These are phyloP conservation scores for Butorides virescens DNA, from an alignment of 2,113 vertebrate species.

Conservation along the genomic window DNA sequence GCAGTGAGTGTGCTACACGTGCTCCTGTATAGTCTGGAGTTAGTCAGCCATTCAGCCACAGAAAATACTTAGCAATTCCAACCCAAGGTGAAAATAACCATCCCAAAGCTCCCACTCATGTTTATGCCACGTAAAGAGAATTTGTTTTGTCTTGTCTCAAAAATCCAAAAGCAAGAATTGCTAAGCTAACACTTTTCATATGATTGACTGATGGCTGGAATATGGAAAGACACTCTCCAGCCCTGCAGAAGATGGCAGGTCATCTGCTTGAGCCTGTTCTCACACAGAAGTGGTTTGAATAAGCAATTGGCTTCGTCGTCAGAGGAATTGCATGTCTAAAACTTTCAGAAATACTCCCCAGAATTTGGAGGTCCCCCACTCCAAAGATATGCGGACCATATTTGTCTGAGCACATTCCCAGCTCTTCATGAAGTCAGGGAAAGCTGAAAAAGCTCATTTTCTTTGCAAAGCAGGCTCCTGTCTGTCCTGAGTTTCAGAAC, in stretches of 20 bases:
- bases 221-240: background rate
- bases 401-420: background rate
- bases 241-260: background rate
- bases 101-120: background rate
- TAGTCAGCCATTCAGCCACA: background rate
- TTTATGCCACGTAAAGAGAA: background rate
- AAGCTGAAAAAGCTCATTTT: background rate
- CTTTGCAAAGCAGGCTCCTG: background rate
- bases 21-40: background rate
- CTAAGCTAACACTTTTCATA: background rate
- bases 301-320: background rate
- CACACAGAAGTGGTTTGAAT: background rate
- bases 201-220: background rate
- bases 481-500: background rate
- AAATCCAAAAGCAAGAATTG: background rate
- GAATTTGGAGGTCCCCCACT: background rate
- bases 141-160: background rate
- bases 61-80: background rate
- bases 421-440: background rate
- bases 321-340: background rate
- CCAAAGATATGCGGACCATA: background rate
- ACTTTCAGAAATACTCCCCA: background rate
- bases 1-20: background rate
- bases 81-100: background rate
- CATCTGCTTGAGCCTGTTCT: background rate